Evolutionary conservation across 2,888 invertebrate species (phyloP), one percentile per base, ranked within the genome.

Genomic region (Tillus elongatus): DNA sequence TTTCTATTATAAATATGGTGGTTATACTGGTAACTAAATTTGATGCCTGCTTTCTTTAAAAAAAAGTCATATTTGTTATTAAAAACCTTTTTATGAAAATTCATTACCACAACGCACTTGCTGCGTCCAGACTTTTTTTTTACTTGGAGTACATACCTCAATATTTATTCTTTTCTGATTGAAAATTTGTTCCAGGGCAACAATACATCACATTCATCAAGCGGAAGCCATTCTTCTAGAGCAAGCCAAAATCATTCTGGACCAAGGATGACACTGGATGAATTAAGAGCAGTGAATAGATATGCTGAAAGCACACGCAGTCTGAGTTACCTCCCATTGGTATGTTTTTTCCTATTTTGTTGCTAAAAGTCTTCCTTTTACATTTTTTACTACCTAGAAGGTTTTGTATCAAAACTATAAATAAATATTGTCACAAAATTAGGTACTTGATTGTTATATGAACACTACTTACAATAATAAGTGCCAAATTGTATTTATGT

Each of bases 281-380:
- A 89, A 63, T 70, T 89, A 35, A 72, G 86, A 45, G 87, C 83
- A 43, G 83, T 89, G 53, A 89, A 90, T 72, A 79, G 84, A 57
- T 89, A 89, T 65, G 89, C 89, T 13, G 90, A 90, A 69, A 89
- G 88, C 67, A 90, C 89, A 42, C 85, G 87, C 66, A 88, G 88
- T 65, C 77, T 91, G 57, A 86, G 88, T 56, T 91, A 87, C 68
- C 74, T 92, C 58, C 90, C 90, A 47, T 87, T 87, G 82, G 90
- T 90, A 75, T 69, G 70, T 64, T 63, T 15, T 14, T 8, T 6
- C 32, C 11, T 32, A 13, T 8, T 8, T 14, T 15, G 13, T 32
- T 9, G 15, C 13, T 6, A 9, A 6, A 15, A 14, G 4, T 29
- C n/a, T 6, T 29, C 30, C 11, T n/a, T 11, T 11, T 8, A 19